Evolutionary conservation across 2,113 vertebrate genomes (phyloP), one percentile per base, ranked within the genome.

Genomic region (Salvelinus alpinus): DNA sequence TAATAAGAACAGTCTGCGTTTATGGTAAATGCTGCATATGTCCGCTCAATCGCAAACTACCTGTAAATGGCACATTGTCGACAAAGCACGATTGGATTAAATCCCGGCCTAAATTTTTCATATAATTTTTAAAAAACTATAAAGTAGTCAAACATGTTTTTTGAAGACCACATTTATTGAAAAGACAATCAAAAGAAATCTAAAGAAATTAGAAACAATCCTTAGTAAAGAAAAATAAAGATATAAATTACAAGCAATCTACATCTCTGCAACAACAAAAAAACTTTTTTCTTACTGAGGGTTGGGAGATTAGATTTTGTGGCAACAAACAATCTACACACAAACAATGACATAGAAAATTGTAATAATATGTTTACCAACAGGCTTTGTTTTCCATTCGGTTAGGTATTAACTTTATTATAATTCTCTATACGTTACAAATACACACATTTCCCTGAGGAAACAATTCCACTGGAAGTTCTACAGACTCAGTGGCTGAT

Each of bases 371-470:
- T 1, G 59, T 85, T 75, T 64, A 81, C 29, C 54, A 80, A 83
- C n/a, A 72, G 14, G 59, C 73, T 72, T 69, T 4, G 29, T 64
- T 65, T 80, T 76, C 72, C 16, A 78, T 80, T 81, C 25, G 76
- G 72, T 81, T 81, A 27, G 29, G 67, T 76, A 74, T 84, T 75
- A 83, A 84, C 70, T 87, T 62, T 69, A 85, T 82, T 78, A 74
- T 68, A 78, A 73, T 84, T 75, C 18, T 86, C 70, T 77, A 34
- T 82, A 87, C 59, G 60, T 75, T 82, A 85, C 71, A 89, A 83
- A 90, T 83, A 82, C 82, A 84, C 75, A 88, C 76, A 88, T 91
- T 92, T 89, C 84, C 92, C 91, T 93, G 91, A 93, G 88, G 90
- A 91, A 92, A 91, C 83, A 48, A 84, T 69, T 86, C 81, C 72